These are phyloP conservation scores for Eupithecia subumbrata DNA, from an alignment of 2,888 invertebrate species.

Conservation along the genomic window DNA sequence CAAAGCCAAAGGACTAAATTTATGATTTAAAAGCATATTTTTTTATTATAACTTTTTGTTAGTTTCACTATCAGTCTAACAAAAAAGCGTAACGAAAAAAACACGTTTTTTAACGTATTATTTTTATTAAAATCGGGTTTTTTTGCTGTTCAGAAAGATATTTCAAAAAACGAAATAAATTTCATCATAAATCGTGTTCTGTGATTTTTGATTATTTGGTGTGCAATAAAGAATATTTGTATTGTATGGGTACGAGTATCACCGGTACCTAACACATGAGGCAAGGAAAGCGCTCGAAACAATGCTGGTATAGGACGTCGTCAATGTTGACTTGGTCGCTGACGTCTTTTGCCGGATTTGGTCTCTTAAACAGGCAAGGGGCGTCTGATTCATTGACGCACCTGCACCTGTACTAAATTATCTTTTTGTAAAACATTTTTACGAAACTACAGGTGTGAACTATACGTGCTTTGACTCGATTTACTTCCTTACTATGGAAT, in stretches of 20 bases:
- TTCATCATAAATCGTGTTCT: background rate
- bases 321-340: slow-evolving; percentile 62
- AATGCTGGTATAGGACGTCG: slow-evolving; percentile 48
- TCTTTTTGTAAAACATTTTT: background rate
- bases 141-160: background rate
- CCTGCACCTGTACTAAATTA: background rate
- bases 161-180: background rate
- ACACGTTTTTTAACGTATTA: background rate
- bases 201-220: too few relatives aligned
- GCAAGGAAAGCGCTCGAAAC: slow-evolving; percentile 38
- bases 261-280: background rate
- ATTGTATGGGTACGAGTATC: too few relatives aligned
- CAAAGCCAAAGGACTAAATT: background rate
- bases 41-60: too few relatives aligned
- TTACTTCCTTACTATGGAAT: background rate
- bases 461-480: background rate
- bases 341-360: slow-evolving; percentile 54
- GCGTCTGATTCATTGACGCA: slow-evolving; percentile 14
- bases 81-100: background rate
- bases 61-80: background rate
- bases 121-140: background rate
- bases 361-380: slow-evolving; percentile 28
- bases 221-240: too few relatives aligned
- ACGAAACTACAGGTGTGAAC: background rate
- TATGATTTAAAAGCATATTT: background rate